Conservation (phyloP, 92 coral and sea anemone species). For the Ricordea florida region DNA sequence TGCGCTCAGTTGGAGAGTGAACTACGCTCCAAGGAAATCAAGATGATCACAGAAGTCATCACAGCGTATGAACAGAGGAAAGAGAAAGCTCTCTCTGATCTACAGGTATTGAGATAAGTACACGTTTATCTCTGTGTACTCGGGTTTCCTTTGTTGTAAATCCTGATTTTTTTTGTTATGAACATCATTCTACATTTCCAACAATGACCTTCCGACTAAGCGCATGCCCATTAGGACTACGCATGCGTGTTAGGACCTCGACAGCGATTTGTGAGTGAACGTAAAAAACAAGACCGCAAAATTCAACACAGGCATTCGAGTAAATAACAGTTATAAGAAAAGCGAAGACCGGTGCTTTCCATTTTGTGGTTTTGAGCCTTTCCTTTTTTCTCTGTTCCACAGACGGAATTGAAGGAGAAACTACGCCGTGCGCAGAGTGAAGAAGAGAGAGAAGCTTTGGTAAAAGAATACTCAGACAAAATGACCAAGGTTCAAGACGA, state of each 20-base stretch:
- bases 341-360: no score
- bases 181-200: no score
- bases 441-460: constrained; percentile 82
- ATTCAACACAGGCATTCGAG: no score
- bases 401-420: constrained; percentile 70
- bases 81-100: constrained; percentile 58
- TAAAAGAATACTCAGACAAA: constrained; percentile 75
- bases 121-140: no score
- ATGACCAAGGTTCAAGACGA: constrained; percentile 79
- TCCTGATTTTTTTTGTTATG: no score
- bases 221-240: no score
- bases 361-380: background rate
- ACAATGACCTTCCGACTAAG: no score
- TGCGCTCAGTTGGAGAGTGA: constrained; percentile 94
- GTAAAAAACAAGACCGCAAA: no score
- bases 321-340: no score
- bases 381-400: background rate
- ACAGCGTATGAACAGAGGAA: constrained; percentile 88
- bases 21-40: constrained; percentile 85
- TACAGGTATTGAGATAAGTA: constrained; percentile 26
- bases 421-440: constrained; percentile 71
- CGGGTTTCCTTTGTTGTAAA: no score
- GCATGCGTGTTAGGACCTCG: no score
- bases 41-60: constrained; percentile 87
- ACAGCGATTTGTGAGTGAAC: no score